phyloP scores from a whole-genome alignment of 2,797 vertebrate genomes.

The Naso thynnoides region DNA sequence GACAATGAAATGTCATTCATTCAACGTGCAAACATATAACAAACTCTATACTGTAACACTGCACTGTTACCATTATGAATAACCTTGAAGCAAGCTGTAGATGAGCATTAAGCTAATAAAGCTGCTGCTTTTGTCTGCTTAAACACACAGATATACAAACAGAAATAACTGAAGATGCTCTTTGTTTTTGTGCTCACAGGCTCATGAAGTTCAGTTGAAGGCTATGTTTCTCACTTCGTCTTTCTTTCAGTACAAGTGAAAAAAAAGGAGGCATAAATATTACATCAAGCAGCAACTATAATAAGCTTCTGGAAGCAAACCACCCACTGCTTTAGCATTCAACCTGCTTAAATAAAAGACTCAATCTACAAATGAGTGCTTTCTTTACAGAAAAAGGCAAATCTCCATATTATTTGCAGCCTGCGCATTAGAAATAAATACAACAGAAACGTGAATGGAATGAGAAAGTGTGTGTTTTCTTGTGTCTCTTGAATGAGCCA shows the following conservation, averaged over 20 bases:
- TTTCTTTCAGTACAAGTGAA: neutral
- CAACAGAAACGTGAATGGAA: neutral
- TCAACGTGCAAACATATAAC: too few relatives aligned
- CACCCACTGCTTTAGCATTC: neutral
- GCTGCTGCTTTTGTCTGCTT: neutral
- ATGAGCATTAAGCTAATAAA: neutral
- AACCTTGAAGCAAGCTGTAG: neutral
- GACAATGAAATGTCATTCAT: neutral
- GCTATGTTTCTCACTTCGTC: neutral
- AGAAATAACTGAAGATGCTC: neutral
- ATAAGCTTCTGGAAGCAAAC: constrained; percentile 11
- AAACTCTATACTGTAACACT: neutral
- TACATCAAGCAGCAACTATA: neutral
- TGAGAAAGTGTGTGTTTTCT: neutral
- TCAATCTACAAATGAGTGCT: neutral
- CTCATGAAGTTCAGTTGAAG: neutral
- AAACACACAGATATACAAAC: neutral
- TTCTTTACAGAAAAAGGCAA: neutral
- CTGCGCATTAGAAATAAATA: neutral
- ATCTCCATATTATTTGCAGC: too few relatives aligned
- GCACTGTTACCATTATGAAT: too few relatives aligned
- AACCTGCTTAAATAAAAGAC: constrained; percentile 6
- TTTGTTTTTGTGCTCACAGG: neutral
- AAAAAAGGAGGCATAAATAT: constrained; percentile 2
- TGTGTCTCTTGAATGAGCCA: too few relatives aligned